Evolutionary conservation across 2,888 invertebrate genomes (phyloP), one percentile per base, ranked within the genome.

Genomic region (Drosophila cognata): DNA sequence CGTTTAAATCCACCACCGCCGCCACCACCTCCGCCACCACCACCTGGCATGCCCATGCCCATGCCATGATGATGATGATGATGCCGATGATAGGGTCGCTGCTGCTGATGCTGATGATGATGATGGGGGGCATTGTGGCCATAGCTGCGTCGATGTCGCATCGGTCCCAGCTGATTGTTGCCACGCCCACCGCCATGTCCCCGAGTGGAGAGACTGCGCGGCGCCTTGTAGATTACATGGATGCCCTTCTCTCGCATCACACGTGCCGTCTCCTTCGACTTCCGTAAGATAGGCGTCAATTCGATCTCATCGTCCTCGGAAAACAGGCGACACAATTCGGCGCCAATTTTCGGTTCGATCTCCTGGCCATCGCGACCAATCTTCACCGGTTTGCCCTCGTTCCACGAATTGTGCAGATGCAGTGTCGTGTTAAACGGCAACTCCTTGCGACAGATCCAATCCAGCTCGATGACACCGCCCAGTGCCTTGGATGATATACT

Each of bases 311-410:
- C 97, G 93, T 99, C 99, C 93, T 98, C 96, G 4, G 98, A 97
- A 93, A 99, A 99, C 55, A 99, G 94, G 71, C 98, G 95, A 72
- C 93, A 99, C 70, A 99, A 94, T 92, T 98, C 98, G 93, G 98
- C 98, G 25, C 98, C 99, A 63, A 98, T 97, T 92, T 97, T 96
- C 4, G 99, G 98, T 92, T 99, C 99, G 82, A 99, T 98, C 95
- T 99, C 99, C 95, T 99, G 97, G 0, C 99, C 99, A 94, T 99
- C 99, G 76, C 99, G 95, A n/a, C 99, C 99, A 90, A 99, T 99
- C 94, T 99, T 99, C 0, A 99, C 99, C 67, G 99, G 98, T 94
- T 99, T 99, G 53, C 98, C 98, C 92, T 99, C 99, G 94, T 99
- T 99, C 98, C 99, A 99, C 7, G 98, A 97, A 94, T 99, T 99